A percentile compares a stretch with the other conserved stretches of the same genome.
Evolutionary conservation across 2,113 vertebrate genomes (phyloP).

Genomic region (Polypterus bichir): DNA sequence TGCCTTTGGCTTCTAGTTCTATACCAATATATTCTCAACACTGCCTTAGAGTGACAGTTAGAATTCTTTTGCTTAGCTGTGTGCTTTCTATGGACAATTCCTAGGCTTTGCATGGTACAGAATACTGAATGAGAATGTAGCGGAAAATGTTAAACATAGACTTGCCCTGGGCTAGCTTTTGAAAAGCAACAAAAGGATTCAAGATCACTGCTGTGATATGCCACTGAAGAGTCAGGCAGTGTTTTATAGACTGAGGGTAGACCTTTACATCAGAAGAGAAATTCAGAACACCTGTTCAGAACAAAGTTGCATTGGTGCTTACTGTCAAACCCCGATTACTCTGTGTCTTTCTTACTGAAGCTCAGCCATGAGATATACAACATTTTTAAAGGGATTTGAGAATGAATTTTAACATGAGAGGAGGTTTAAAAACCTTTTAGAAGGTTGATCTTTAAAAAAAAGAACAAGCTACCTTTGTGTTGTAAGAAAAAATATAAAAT

Average conservation of each 20-base stretch:
- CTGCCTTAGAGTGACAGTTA: conserved; percentile 22
- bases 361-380: conserved; percentile 38
- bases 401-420: conserved; percentile 19
- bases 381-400: conserved; percentile 26
- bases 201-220: not conserved
- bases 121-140: not conserved
- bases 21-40: no score
- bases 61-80: conserved; percentile 24
- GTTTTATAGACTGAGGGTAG: not conserved
- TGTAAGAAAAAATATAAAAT: no score
- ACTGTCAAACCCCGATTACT: conserved; percentile 46
- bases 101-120: conserved; percentile 32
- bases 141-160: conserved; percentile 33
- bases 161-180: conserved; percentile 40
- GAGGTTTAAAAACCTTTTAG: no score
- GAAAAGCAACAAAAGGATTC: not conserved
- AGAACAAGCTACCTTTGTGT: no score
- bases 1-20: not conserved
- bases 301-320: conserved; percentile 35
- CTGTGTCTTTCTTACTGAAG: conserved; percentile 30
- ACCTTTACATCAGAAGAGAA: conserved; percentile 20
- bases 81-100: conserved; percentile 27
- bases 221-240: not conserved
- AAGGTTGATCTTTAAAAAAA: no score
- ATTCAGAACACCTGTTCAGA: conserved; percentile 33